Base-by-base conservation (phyloP, 2,888 invertebrate genomes). In the Hybos culiciformis region DNA sequence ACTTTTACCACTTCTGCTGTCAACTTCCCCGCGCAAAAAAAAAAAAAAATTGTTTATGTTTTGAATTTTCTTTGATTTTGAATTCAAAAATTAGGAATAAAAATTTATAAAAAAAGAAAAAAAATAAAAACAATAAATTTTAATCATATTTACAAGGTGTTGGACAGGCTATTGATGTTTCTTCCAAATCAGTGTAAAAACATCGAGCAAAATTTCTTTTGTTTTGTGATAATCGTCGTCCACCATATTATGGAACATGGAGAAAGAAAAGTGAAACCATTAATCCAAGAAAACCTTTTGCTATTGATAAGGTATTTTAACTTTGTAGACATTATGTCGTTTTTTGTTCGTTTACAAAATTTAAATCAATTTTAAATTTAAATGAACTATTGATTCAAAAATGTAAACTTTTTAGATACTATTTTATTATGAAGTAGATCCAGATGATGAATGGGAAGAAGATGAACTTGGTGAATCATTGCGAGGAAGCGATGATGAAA, bases 221-320 rank as follows among this genome's bases (percentile, higher is more conserved):
- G 56, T 98, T 98, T 62, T 75, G 79, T 53, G 91, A 92, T 59
- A 97, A 96, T 67, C 76, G 82, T 29, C 75, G 97, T 14, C 98
- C 97, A 1, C 84, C 97, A 0, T 98, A 92, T 61, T 93, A 85
- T 74, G 97, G 97, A n/a, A 97, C 96, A 0, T 97, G 93, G 92
- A 73, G 87, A 36, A 92, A 91, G 60, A 76, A 70, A 50, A 83
- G 83, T 51, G 54, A 58, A 11, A 50, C 53, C 32, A 70, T 91
- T 20, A 75, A 64, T 32, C 74, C 86, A 1, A 72, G 85, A 43
- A 76, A 70, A 50, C 94, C 94, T 3, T 82, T 90, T 57, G 75
- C 69, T 4, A 77, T 77, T 58, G 93, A 93, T 66, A 74, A 75
- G 67, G 82, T 84, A 61, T 57, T 62, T 46, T 3, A 12, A 32